phyloP scores from a whole-genome alignment of 2,888 invertebrate species.

The Hemithea aestivaria region DNA sequence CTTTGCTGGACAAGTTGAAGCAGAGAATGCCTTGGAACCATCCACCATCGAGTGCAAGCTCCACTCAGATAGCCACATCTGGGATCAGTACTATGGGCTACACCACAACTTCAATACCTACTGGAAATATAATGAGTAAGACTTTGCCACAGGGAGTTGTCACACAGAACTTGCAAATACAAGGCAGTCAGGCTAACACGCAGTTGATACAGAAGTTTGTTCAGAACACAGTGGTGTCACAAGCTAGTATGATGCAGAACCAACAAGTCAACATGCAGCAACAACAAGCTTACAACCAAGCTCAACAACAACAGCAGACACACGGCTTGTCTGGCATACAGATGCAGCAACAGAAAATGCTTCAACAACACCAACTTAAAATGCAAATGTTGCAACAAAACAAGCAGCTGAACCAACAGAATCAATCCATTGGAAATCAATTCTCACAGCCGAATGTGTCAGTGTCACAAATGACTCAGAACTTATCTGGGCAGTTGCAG shows the following conservation, averaged over 20 bases:
- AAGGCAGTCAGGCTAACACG: slow-evolving; percentile 58
- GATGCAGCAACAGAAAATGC: slow-evolving; percentile 75
- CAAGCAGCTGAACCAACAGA: slow-evolving; percentile 47
- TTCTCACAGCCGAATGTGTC: slow-evolving; percentile 66
- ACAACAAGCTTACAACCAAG: slow-evolving; percentile 45
- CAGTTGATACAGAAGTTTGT: slow-evolving; percentile 65
- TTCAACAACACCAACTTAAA: slow-evolving; percentile 79
- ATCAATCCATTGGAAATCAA: slow-evolving; percentile 37
- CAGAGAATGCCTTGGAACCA: slow-evolving; percentile 91
- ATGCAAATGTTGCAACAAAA: slow-evolving; percentile 72
- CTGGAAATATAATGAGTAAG: slow-evolving; percentile 63
- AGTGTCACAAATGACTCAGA: slow-evolving; percentile 66
- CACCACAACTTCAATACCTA: slow-evolving; percentile 54
- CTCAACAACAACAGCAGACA: slow-evolving; percentile 47
- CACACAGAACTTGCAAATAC: slow-evolving; percentile 68
- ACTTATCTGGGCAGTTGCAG: slow-evolving; percentile 60
- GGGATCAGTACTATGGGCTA: slow-evolving; percentile 66
- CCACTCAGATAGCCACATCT: slow-evolving; percentile 52
- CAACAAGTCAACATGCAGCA: slow-evolving; percentile 61
- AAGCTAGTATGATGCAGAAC: slow-evolving; percentile 53
- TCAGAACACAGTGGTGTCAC: slow-evolving; percentile 58
- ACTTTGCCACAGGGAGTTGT: slow-evolving; percentile 65
- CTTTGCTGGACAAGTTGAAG: slow-evolving; percentile 84
- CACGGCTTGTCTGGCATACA: slow-evolving; percentile 71
- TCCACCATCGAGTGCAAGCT: slow-evolving; percentile 69